These are phyloP conservation scores for Drosophila histrio DNA, from an alignment of 2,888 invertebrate species.

Conservation along the genomic window DNA sequence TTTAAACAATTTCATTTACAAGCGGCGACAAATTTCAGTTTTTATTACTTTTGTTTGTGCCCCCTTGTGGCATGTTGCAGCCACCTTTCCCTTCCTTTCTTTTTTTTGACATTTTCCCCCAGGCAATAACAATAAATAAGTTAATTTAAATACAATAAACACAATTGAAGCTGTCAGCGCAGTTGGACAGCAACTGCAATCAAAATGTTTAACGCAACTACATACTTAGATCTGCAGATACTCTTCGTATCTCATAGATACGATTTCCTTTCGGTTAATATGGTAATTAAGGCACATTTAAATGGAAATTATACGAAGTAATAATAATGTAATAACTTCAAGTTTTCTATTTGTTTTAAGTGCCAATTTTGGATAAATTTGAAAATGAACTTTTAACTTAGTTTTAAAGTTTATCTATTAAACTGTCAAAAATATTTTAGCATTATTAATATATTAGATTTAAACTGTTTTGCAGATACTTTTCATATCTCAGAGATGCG, in stretches of 20 bases:
- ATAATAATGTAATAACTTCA: neutral
- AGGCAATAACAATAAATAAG: constrained; percentile 75
- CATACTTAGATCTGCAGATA: constrained; percentile 6
- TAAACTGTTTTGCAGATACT: too few relatives aligned
- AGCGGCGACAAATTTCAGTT: constrained; percentile 77
- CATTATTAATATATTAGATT: too few relatives aligned
- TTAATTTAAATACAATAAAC: constrained; percentile 80
- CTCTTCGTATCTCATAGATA: neutral
- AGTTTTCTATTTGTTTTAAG: neutral
- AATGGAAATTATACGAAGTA: neutral
- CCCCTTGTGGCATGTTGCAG: neutral
- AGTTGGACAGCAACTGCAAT: constrained; percentile 41
- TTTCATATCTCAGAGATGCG: too few relatives aligned
- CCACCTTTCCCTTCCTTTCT: neutral
- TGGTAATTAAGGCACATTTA: neutral
- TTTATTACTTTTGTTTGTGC: constrained; percentile 65
- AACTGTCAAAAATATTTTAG: neutral
- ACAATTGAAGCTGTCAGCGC: constrained; percentile 62
- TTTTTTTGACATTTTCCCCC: constrained; percentile 25
- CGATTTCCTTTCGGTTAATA: neutral
- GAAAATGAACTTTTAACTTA: neutral
- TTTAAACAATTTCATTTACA: constrained; percentile 80
- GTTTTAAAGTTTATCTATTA: neutral
- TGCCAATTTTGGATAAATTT: neutral
- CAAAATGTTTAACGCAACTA: constrained; percentile 21